Evolutionary conservation across 2,113 vertebrate genomes (phyloP).

Genomic region (Paralichthys olivaceus): DNA sequence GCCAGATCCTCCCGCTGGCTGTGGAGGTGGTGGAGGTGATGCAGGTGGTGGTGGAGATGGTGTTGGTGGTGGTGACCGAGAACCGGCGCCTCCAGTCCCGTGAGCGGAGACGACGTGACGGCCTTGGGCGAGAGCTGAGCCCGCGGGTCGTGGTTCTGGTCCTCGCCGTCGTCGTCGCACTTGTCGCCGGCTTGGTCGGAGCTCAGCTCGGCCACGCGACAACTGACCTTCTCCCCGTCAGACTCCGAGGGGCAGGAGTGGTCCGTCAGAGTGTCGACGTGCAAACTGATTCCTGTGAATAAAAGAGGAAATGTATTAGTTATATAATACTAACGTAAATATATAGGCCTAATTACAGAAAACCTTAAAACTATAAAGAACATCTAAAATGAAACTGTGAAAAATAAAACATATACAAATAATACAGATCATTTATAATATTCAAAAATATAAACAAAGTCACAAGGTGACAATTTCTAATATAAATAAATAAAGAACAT

Average conservation of each 20-base stretch:
- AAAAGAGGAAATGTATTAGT: too few species aligned
- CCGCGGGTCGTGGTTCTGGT: constrained; percentile 79
- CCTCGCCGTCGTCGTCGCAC: constrained; percentile 82
- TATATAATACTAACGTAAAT: too few species aligned
- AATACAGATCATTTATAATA: background rate
- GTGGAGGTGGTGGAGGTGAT: constrained; percentile 84
- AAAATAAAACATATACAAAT: too few species aligned
- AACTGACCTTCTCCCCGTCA: constrained; percentile 90
- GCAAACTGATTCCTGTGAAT: constrained; percentile 91
- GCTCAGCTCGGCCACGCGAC: constrained; percentile 82
- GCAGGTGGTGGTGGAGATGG: constrained; percentile 77
- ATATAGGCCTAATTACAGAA: too few species aligned
- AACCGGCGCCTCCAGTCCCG: constrained; percentile 89
- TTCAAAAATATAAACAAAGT: background rate
- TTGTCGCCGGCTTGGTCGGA: constrained; percentile 90
- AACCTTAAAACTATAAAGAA: too few species aligned
- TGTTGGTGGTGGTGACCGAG: constrained; percentile 83
- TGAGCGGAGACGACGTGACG: constrained; percentile 90
- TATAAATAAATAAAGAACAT: background rate
- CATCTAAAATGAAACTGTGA: too few species aligned
- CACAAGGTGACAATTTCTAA: background rate
- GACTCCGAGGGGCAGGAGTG: constrained; percentile 96
- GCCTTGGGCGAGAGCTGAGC: constrained; percentile 85
- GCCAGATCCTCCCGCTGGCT: constrained; percentile 83
- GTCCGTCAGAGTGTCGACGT: constrained; percentile 96